Conservation (phyloP, 2,113 vertebrate genomes). For the Xyliphius kryptos region DNA sequence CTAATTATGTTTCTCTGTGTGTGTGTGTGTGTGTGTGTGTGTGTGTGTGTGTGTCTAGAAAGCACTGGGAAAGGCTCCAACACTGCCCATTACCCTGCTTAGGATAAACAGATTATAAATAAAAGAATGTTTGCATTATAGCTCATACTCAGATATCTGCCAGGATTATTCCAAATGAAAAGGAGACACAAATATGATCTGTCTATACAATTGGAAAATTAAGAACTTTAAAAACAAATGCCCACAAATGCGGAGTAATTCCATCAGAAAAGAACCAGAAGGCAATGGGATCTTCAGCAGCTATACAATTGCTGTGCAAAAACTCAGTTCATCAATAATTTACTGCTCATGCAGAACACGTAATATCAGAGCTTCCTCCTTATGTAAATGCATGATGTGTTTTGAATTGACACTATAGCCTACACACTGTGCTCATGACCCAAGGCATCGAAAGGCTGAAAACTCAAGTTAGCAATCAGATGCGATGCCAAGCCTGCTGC, state of each 20-base stretch:
- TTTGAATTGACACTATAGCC: constrained; percentile 32
- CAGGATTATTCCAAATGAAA: too few relatives aligned
- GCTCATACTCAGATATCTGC: not conserved
- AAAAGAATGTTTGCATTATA: too few relatives aligned
- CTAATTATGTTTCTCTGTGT: too few relatives aligned
- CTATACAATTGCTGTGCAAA: constrained; percentile 20
- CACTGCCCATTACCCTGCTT: too few relatives aligned
- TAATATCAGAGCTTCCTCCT: constrained; percentile 37
- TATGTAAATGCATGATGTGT: constrained; percentile 28
- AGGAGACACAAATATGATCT: too few relatives aligned
- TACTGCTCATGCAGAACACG: constrained; percentile 31
- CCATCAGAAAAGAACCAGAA: constrained; percentile 19
- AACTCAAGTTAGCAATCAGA: constrained; percentile 37
- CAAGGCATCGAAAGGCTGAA: constrained; percentile 34
- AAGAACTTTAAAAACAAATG: too few relatives aligned
- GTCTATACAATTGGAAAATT: too few relatives aligned
- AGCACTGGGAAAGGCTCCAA: too few relatives aligned
- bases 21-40: too few relatives aligned
- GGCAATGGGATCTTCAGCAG: constrained; percentile 7
- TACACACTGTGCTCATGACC: constrained; percentile 13
- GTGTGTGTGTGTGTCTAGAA: too few relatives aligned
- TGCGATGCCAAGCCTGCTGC: constrained; percentile 17
- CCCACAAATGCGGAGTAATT: too few relatives aligned
- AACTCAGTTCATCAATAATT: constrained; percentile 39
- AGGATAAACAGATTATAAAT: too few relatives aligned